phyloP scores from a whole-genome alignment of 2,888 invertebrate genomes.

The Pheosia tremula region DNA sequence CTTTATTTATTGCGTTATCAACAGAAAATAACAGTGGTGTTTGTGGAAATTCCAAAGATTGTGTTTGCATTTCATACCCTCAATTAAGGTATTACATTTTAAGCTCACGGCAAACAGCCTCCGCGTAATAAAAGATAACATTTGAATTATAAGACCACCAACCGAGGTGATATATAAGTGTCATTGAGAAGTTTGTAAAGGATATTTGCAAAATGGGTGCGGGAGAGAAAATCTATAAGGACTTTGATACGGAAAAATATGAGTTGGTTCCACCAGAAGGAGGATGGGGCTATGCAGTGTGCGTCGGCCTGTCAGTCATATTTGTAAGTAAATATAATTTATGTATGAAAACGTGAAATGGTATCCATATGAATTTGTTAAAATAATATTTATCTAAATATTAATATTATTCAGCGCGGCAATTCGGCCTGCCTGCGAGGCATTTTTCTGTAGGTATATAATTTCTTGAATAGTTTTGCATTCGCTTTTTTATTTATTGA shows the following conservation, averaged over 20 bases:
- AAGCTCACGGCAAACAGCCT: slow-evolving; percentile 61
- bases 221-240: slow-evolving; percentile 52
- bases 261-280: slow-evolving; percentile 86
- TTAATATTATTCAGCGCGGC: too few relatives aligned
- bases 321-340: slow-evolving; percentile 82
- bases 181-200: slow-evolving; percentile 21
- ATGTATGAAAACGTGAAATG: too few relatives aligned
- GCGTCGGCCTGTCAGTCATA: slow-evolving; percentile 86
- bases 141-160: slow-evolving; percentile 65
- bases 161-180: slow-evolving; percentile 36
- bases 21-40: slow-evolving; percentile 44
- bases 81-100: slow-evolving; percentile 64
- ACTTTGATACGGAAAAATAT: slow-evolving; percentile 63
- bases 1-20: slow-evolving; percentile 18
- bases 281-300: slow-evolving; percentile 89
- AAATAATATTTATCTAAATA: too few relatives aligned
- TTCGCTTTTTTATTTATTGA: too few relatives aligned
- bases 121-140: slow-evolving; percentile 56
- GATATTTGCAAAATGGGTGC: slow-evolving; percentile 55
- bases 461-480: too few relatives aligned
- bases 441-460: too few relatives aligned
- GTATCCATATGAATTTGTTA: too few relatives aligned
- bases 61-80: slow-evolving; percentile 61
- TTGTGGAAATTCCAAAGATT: slow-evolving; percentile 72
- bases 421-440: too few relatives aligned